Percentiles rank a stretch among this genome's conserved stretches.
These are phyloP conservation scores for Magallana angulata DNA, from an alignment of 1,140 invertebrate genomes.

Conservation along the genomic window DNA sequence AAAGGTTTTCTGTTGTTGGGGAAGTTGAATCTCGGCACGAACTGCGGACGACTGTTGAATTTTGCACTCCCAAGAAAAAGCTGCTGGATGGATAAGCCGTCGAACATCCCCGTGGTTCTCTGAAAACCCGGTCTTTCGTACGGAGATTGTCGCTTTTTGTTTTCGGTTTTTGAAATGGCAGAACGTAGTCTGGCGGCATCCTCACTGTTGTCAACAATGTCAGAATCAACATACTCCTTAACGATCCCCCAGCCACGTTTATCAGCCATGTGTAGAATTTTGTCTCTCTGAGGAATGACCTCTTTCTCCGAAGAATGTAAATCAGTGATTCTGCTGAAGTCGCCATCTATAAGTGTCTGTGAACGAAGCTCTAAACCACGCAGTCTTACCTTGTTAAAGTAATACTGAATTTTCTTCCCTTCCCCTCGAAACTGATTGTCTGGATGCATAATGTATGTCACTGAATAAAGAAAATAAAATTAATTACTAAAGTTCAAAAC, in stretches of 20 bases:
- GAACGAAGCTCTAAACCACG: background rate
- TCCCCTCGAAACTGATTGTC: background rate
- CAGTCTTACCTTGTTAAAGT: background rate
- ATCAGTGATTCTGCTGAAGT: background rate
- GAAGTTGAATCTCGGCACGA: conserved; percentile 11
- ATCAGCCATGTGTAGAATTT: conserved; percentile 43
- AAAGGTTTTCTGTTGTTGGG: background rate
- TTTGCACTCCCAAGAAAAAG: background rate
- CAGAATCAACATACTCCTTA: conserved; percentile 39
- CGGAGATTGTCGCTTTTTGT: background rate
- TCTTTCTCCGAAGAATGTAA: background rate
- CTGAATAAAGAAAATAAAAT: too few species aligned
- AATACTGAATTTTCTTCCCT: background rate
- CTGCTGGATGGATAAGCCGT: background rate
- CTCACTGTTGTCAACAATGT: conserved; percentile 44
- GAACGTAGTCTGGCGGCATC: conserved; percentile 5
- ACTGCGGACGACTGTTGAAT: background rate
- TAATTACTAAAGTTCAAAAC: too few species aligned
- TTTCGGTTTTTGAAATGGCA: background rate
- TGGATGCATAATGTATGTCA: too few species aligned
- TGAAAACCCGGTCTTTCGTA: background rate
- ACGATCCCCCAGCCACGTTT: conserved; percentile 42
- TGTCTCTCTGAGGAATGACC: conserved; percentile 23
- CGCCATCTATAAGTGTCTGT: background rate
- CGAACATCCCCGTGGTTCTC: background rate